Evolutionary conservation across 2,888 invertebrate species (phyloP), one percentile per base, ranked within the genome.

Genomic region (Arrhopalites spinosus): DNA sequence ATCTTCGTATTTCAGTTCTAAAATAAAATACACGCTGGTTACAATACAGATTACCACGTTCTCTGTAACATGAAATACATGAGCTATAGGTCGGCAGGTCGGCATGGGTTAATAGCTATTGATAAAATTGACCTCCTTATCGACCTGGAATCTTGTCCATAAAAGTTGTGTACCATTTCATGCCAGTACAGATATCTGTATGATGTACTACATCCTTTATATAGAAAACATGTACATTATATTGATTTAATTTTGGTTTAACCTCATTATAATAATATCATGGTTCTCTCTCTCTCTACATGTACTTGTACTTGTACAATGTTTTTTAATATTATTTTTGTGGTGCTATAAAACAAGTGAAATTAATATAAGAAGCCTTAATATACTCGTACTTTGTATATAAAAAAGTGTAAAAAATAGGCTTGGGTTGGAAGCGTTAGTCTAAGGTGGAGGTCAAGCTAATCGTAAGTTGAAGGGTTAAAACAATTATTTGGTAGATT

Each of bases 391-490:
- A n/a, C n/a, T n/a, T n/a, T n/a, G n/a, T n/a, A n/a, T n/a, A n/a
- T n/a, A n/a, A n/a, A 43, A 27, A 50, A 50, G 68, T 59, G 30
- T 70, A 71, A 71, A 56, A 63, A 69, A n/a, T n/a, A 69, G 23
- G 43, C 69, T 69, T 17, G 36, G 27, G 36, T 36, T 72, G 63
- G 27, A 59, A 43, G 61, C 61, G 56, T 71, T 56, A 36, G 36
- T 72, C 61, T 36, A 45, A 56, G 61, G 72, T 61, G 30, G 61
- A 72, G 71, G 71, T 71, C 71, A 61, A 23, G 8, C 25, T 71
- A 59, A 59, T 59, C 25, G 59, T 59, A 59, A 72, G 59, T 72
- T 59, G 45, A 72, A 63, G 61, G 72, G 72, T 72, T 61, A 61
- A 72, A 56, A 45, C 25, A 25, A 59, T 72, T 43, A 61, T 61